Evolutionary conservation across 2,113 vertebrate genomes (phyloP), one percentile per base, ranked within the genome.

Genomic region (Hyperoodon ampullatus): DNA sequence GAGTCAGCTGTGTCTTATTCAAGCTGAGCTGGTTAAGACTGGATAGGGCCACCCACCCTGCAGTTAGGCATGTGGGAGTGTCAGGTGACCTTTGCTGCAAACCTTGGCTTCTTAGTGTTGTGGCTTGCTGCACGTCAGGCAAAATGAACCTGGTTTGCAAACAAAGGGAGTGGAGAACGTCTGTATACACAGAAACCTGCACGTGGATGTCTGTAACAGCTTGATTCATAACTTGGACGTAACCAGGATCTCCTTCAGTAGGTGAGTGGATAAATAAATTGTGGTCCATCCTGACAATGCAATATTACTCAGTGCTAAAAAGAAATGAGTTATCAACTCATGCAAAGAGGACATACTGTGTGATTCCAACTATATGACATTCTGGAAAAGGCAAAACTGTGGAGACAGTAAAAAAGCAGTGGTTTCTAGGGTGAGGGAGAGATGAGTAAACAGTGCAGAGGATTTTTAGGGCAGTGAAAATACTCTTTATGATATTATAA

Each of bases 401-500:
- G 61, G 61, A 13, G 26, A 80, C 74, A 53, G 50, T 16, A 53
- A 33, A n/a, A 61, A 58, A 33, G n/a, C 39, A 2, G 5, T 18
- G 42, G 83, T n/a, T 77, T 80, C 61, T 58, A 50, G 47, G 18
- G 35, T 35, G 21, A 30, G 39, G 61, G 50, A 68, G 35, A 33
- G 35, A 8, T 12, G 19, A 23, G 11, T 7, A 10, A 16, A 3
- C 6, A 23, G 19, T 28, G 6, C 24, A 30, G 44, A 8, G 55
- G 61, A 35, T 14, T 35, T 19, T 26, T 1, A 15, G 75, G 28
- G 26, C 88, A 28, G 23, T 9, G 42, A 12, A 26, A 53, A 28
- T 2, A 9, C 16, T 39, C 33, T 4, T 1, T 14, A 8, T 44
- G 2, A 10, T 4, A 1, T 3, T 28, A 12, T 13, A 10, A 8